Evolutionary conservation across 2,888 invertebrate genomes (phyloP), one percentile per base, ranked within the genome.

Genomic region (Idaea straminata): DNA sequence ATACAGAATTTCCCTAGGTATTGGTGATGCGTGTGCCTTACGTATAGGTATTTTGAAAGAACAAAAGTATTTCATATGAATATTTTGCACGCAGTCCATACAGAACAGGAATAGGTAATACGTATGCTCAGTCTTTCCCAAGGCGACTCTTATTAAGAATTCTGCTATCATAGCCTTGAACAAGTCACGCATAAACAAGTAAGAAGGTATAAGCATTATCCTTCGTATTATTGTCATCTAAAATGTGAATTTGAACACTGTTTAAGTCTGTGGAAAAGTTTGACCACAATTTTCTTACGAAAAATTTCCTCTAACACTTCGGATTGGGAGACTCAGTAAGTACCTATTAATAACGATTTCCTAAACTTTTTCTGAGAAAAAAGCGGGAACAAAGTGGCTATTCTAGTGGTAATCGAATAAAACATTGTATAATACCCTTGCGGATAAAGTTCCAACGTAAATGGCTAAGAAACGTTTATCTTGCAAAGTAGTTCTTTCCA

Each of bases 111-210:
- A 47, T 47, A 47, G 47, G 47, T 47, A 47, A 47, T 47, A 13
- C 10, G 10, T 47, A 47, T 47, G 47, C 47, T 47, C 47, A 13
- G 6, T 35, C 62, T 65, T 63, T 61, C 63, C 64, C 15, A 63
- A 62, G 64, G 58, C 61, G 62, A 34, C 62, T 64, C 62, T 13
- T 62, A 66, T 69, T 69, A 61, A 57, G 63, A 69, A 66, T 66
- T 66, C 68, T 61, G 25, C 57, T 38, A 60, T 15, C 64, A 62
- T 64, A 16, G 47, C 64, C 47, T 47, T 47, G 47, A 47, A 47
- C 47, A 47, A 47, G 47, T 13, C 47, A 47, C 47, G 47, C 47
- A 47, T 47, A 47, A 47, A 47, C 47, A 47, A 47, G 47, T 47
- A 47, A 25, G 13, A 0, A 36, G 36, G 36, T 36, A 10, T 47